Conservation (phyloP, 2,113 vertebrate species). For the Thermophis baileyi region DNA sequence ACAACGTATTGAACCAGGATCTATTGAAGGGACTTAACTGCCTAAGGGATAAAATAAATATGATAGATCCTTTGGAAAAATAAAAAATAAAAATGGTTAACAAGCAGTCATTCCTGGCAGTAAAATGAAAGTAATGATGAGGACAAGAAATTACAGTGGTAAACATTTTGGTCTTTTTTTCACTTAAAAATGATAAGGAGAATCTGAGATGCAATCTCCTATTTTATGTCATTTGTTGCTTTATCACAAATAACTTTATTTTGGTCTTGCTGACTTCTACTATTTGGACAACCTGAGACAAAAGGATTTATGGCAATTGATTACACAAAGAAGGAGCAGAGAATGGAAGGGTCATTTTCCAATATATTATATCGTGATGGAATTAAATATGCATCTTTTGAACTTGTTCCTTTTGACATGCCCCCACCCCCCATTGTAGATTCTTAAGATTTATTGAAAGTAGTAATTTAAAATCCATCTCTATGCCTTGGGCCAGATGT, state of each 20-base stretch:
- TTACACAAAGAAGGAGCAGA: background rate
- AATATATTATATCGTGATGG: background rate
- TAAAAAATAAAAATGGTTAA: background rate
- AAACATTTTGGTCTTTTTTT: background rate
- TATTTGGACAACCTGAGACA: background rate
- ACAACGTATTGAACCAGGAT: background rate
- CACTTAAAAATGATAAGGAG: background rate
- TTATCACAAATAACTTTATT: background rate
- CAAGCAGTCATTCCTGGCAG: background rate
- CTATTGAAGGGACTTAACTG: background rate
- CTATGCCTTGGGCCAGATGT: background rate
- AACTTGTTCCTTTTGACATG: background rate
- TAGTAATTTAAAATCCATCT: background rate
- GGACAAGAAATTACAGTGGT: background rate
- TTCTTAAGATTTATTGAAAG: background rate
- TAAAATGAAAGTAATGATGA: background rate
- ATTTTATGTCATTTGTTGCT: background rate
- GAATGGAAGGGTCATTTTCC: background rate
- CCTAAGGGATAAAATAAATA: background rate
- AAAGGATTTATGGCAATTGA: background rate
- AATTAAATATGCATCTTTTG: background rate
- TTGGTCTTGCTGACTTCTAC: background rate
- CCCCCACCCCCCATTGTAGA: background rate
- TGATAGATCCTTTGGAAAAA: background rate
- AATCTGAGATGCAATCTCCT: background rate